A percentile compares a stretch with the other conserved stretches of the same genome.
These are phyloP conservation scores for Agrotis clavis DNA, from an alignment of 2,888 invertebrate genomes.

Conservation along the genomic window DNA sequence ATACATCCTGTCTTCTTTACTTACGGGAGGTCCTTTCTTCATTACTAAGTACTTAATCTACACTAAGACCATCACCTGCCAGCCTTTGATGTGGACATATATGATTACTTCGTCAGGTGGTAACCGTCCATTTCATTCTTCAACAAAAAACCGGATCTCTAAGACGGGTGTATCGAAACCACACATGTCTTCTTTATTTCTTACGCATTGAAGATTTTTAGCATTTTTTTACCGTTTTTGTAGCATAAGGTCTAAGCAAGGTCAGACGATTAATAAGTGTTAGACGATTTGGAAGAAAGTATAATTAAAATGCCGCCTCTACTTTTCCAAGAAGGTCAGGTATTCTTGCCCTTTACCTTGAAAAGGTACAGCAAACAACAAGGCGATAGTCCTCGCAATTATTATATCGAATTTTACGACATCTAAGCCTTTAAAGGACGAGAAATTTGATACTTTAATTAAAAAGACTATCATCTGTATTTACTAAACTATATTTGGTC, in stretches of 20 bases:
- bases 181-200: slow-evolving; percentile 53
- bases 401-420: too few relatives aligned
- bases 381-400: too few relatives aligned
- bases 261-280: background rate
- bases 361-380: too few relatives aligned
- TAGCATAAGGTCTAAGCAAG: slow-evolving; percentile 4
- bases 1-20: background rate
- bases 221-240: slow-evolving; percentile 2
- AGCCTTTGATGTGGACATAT: slow-evolving; percentile 29
- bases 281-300: background rate
- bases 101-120: slow-evolving; percentile 58
- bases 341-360: too few relatives aligned
- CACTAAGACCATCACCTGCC: slow-evolving; percentile 43
- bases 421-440: too few relatives aligned
- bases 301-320: background rate
- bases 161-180: slow-evolving; percentile 50
- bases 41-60: slow-evolving; percentile 28
- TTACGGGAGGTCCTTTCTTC: slow-evolving; percentile 13
- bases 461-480: background rate
- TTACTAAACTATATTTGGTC: background rate
- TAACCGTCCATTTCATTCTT: slow-evolving; percentile 37
- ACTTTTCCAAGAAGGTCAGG: background rate
- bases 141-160: slow-evolving; percentile 60
- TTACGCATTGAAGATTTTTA: slow-evolving; percentile 35
- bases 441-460: background rate